These are phyloP conservation scores for Astreopora myriophthalma DNA, from an alignment of 64 coral and sea anemone genomes.

Conservation along the genomic window DNA sequence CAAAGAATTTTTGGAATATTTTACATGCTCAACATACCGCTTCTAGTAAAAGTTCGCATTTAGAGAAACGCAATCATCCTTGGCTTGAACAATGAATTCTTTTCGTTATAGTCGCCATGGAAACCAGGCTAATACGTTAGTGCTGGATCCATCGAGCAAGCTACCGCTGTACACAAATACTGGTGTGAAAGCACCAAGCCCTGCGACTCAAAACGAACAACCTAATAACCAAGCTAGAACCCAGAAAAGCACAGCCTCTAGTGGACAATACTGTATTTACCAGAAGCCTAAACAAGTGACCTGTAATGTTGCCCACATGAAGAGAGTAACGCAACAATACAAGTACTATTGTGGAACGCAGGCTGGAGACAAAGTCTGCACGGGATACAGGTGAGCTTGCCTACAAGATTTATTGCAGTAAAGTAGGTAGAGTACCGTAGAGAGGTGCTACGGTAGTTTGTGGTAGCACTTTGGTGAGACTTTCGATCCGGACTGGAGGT, in stretches of 20 bases:
- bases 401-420: neutral
- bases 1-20: too few species aligned
- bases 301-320: conserved; percentile 46
- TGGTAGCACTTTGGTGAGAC: too few species aligned
- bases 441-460: too few species aligned
- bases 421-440: too few species aligned
- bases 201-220: neutral
- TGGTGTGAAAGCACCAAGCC: conserved; percentile 22
- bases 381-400: neutral
- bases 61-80: too few species aligned
- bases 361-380: conserved; percentile 1
- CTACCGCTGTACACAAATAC: conserved; percentile 27
- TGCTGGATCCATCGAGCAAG: conserved; percentile 9
- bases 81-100: too few species aligned
- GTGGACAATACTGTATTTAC: conserved; percentile 31
- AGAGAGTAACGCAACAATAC: conserved; percentile 1
- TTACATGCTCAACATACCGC: too few species aligned
- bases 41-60: too few species aligned
- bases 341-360: conserved; percentile 29
- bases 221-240: neutral
- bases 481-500: too few species aligned
- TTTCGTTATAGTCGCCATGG: neutral
- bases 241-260: neutral
- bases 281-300: conserved; percentile 42
- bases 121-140: neutral